A percentile compares a stretch with the other conserved stretches of the same genome.
Conservation (phyloP, 2,113 vertebrate genomes). For the Salminus brasiliensis region DNA sequence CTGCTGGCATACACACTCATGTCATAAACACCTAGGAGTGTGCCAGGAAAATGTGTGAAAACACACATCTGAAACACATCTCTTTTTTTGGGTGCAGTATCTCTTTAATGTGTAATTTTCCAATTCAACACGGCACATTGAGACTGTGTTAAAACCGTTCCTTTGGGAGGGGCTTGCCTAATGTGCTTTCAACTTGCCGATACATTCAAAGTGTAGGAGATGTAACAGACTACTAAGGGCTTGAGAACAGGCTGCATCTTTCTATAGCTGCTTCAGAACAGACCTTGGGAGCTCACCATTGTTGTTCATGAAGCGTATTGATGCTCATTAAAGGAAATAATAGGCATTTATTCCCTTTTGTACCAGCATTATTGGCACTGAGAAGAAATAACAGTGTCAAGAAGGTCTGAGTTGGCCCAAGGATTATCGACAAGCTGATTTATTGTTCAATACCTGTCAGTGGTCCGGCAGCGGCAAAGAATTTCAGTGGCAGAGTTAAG, state of each 20-base stretch:
- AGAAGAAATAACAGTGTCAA: constrained; percentile 5
- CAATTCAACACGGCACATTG: background rate
- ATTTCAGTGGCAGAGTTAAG: background rate
- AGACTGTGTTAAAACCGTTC: constrained; percentile 7
- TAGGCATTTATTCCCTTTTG: background rate
- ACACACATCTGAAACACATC: background rate
- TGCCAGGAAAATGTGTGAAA: constrained; percentile 20
- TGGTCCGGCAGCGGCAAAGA: background rate
- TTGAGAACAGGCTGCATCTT: background rate
- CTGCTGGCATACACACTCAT: background rate
- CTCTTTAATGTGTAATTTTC: constrained; percentile 18
- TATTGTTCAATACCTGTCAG: constrained; percentile 22
- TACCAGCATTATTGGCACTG: background rate
- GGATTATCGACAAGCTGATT: constrained; percentile 33
- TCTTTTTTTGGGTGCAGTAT: background rate
- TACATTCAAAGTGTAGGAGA: background rate
- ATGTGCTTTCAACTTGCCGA: background rate
- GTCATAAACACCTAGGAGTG: constrained; percentile 14
- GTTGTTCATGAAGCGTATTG: background rate
- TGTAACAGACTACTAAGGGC: constrained; percentile 5
- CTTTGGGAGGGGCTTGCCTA: background rate
- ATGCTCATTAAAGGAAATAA: background rate
- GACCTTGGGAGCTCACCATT: background rate
- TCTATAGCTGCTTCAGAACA: background rate
- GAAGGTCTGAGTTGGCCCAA: background rate